These are phyloP conservation scores for Chironomus tentans DNA, from an alignment of 2,888 invertebrate genomes.

Conservation along the genomic window DNA sequence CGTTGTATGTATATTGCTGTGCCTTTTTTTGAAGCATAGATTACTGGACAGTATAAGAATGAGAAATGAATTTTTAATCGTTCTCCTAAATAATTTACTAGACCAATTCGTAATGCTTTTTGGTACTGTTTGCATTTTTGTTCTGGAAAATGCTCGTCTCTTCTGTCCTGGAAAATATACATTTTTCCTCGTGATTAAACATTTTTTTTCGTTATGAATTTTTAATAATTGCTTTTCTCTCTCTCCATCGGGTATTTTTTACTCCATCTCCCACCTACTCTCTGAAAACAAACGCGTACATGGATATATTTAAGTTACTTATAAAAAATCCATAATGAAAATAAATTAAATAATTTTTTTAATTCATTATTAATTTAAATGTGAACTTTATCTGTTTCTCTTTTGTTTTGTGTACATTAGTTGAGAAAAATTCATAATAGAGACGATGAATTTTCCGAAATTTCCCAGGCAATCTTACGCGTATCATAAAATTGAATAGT, in stretches of 20 bases:
- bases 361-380: slow-evolving; percentile 8
- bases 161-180: background rate
- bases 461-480: too few relatives aligned
- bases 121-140: background rate
- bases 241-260: background rate
- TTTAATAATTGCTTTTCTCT: slow-evolving; percentile 14
- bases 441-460: too few relatives aligned
- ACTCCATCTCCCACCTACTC: too few relatives aligned
- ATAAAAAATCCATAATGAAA: background rate
- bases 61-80: background rate
- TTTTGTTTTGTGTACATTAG: too few relatives aligned
- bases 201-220: slow-evolving; percentile 10
- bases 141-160: background rate
- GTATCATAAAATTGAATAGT: too few relatives aligned
- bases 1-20: too few relatives aligned
- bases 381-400: background rate
- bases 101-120: background rate
- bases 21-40: too few relatives aligned
- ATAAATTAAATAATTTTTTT: too few relatives aligned
- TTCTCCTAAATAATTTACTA: background rate
- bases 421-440: too few relatives aligned
- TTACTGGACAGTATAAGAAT: background rate
- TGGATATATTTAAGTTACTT: too few relatives aligned
- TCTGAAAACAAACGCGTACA: too few relatives aligned
- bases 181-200: slow-evolving; percentile 11